These are phyloP conservation scores for Melieria crassipennis DNA, from an alignment of 2,888 invertebrate species.

Conservation along the genomic window DNA sequence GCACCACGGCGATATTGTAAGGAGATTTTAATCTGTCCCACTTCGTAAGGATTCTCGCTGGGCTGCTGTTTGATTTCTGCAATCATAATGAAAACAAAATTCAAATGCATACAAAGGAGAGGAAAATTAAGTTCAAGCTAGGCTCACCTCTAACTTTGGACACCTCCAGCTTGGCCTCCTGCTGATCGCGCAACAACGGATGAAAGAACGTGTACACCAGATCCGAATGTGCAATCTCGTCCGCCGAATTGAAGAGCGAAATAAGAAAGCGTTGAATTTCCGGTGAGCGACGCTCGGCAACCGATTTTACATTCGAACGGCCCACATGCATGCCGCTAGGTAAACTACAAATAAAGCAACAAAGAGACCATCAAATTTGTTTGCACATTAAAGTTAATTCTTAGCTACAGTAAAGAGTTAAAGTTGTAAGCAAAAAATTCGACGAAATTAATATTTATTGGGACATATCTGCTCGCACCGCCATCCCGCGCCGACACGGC, in stretches of 20 bases:
- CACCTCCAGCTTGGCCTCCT: constrained; percentile 83
- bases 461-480: too few species aligned
- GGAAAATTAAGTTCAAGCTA: too few species aligned
- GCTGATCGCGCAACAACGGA: constrained; percentile 92
- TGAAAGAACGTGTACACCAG: constrained; percentile 99
- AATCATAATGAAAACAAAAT: constrained; percentile 12
- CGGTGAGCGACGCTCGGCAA: constrained; percentile 90
- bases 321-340: constrained; percentile 84
- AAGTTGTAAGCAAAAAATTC: not conserved
- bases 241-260: constrained; percentile 85
- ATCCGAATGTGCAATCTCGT: constrained; percentile 95
- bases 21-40: constrained; percentile 82
- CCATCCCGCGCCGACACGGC: too few species aligned
- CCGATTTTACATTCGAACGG: constrained; percentile 92
- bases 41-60: constrained; percentile 65
- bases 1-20: constrained; percentile 79
- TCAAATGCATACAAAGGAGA: not conserved
- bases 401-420: not conserved
- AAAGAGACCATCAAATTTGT: constrained; percentile 22
- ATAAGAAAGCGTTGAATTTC: constrained; percentile 90
- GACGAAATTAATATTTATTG: not conserved
- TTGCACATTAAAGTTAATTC: constrained; percentile 26
- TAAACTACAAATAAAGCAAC: constrained; percentile 66
- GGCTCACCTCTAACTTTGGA: constrained; percentile 78
- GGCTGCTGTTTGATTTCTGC: constrained; percentile 60